Conservation (phyloP, 2,797 vertebrate species). For the Toxotes lorentzi region DNA sequence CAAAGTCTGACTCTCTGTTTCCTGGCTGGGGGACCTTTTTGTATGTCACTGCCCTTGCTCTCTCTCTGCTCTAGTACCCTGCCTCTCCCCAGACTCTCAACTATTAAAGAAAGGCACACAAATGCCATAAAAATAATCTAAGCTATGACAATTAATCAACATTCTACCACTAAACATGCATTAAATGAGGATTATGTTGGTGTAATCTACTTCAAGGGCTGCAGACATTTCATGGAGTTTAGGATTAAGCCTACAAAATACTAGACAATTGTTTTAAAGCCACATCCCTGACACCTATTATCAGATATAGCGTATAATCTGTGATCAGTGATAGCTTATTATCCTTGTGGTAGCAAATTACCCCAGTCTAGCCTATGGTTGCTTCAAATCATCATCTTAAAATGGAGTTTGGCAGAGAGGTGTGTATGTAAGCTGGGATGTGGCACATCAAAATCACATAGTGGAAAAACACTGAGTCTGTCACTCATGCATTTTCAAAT, state of each 20-base stretch:
- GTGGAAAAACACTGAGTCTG: background rate
- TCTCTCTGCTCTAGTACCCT: background rate
- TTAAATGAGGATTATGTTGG: conserved; percentile 30
- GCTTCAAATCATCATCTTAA: background rate
- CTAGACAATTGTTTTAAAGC: conserved; percentile 8
- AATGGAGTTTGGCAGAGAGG: background rate
- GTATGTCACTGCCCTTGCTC: background rate
- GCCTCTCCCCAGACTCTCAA: background rate
- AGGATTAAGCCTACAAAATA: conserved; percentile 19
- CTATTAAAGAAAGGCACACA: background rate
- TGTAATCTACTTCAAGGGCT: conserved; percentile 15
- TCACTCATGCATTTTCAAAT: background rate
- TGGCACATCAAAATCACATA: background rate
- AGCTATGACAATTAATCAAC: conserved; percentile 25
- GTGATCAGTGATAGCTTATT: background rate
- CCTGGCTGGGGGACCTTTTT: background rate
- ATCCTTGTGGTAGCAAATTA: background rate
- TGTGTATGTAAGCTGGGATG: background rate
- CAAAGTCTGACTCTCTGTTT: background rate
- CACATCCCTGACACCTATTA: background rate
- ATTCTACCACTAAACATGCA: conserved; percentile 15
- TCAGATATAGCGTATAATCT: background rate
- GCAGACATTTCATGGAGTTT: conserved; percentile 20
- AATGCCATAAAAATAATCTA: background rate
- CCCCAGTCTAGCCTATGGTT: background rate